Evolutionary conservation across 2,113 vertebrate species (phyloP), one percentile per base, ranked within the genome.

Genomic region (Ornithorhynchus anatinus): DNA sequence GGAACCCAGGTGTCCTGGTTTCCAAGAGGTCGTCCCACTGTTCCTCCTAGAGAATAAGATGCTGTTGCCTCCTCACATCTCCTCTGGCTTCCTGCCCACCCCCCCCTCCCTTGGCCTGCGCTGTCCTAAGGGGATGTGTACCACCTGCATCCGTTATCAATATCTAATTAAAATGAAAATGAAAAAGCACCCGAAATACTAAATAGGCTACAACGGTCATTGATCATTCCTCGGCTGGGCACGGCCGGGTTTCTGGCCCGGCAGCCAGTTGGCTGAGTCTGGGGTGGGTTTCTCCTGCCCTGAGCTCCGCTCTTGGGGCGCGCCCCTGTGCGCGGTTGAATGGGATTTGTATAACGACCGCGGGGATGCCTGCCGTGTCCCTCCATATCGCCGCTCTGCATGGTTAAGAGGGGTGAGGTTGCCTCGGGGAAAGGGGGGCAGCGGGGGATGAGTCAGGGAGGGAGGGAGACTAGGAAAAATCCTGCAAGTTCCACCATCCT

Each of bases 121-220:
- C 1, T 1, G 9, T 8, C 44, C 62, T 31, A 20, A 35, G 25
- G 54, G 37, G 51, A 31, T 8, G 3, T 45, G n/a, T 22, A 32
- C 22, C 32, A 37, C 35, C 60, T 7, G 16, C 47, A 38, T 59
- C 65, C 27, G 16, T 52, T 79, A 58, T 65, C 72, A 47, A 79
- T 74, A 79, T 47, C 69, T 64, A 75, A 68, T 73, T 71, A 75
- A 70, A 59, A 81, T 8, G 33, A 57, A 45, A 42, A 54, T 50
- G 51, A 38, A 65, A 66, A 50, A 20, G 53, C 27, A 58, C 23
- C 40, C 35, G 27, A 65, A 74, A 68, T 76, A 69, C 67, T 51
- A 50, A 68, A 31, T 54, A 47, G 61, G 50, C 29, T 47, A 50
- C 50, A 39, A 50, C 36, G n/a, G 12, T 7, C 3, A 71, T 38